Conservation (phyloP, 2,797 vertebrate species). For the Smutsia gigantea region DNA sequence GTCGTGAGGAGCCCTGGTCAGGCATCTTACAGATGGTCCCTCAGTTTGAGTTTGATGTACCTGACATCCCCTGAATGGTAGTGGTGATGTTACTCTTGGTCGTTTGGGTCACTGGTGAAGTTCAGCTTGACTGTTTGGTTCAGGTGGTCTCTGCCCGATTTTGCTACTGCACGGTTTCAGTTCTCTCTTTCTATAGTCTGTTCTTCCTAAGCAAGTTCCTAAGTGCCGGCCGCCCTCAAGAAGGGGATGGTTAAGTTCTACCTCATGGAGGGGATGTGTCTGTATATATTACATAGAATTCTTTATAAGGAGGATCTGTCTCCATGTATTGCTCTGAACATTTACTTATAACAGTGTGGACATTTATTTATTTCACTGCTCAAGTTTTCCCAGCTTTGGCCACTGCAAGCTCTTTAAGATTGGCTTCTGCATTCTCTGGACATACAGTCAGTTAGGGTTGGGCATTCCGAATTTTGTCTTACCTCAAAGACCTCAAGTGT, state of each 20-base stretch:
- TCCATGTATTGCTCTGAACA: not conserved
- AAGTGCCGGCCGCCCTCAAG: not conserved
- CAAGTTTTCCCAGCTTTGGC: not conserved
- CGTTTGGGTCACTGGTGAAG: not conserved
- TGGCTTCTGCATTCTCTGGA: not conserved
- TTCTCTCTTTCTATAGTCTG: not conserved
- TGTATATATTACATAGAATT: not conserved
- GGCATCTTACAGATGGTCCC: no score
- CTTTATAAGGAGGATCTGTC: not conserved
- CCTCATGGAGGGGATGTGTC: not conserved
- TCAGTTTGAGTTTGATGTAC: not conserved
- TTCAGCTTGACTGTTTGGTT: not conserved
- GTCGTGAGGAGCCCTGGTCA: no score
- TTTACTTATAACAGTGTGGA: no score
- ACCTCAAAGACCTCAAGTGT: no score
- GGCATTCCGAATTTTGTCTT: no score
- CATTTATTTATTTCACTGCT: not conserved
- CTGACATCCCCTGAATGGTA: not conserved
- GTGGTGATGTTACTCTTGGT: not conserved
- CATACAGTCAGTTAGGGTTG: not conserved
- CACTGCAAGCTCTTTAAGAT: not conserved
- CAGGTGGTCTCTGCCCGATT: not conserved
- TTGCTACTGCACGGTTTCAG: not conserved
- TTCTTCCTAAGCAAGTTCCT: not conserved
- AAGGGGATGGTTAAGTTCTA: conserved; percentile 13